Evolutionary conservation across 2,797 vertebrate species (phyloP), one percentile per base, ranked within the genome.

Genomic region (Eospalax fontanierii): DNA sequence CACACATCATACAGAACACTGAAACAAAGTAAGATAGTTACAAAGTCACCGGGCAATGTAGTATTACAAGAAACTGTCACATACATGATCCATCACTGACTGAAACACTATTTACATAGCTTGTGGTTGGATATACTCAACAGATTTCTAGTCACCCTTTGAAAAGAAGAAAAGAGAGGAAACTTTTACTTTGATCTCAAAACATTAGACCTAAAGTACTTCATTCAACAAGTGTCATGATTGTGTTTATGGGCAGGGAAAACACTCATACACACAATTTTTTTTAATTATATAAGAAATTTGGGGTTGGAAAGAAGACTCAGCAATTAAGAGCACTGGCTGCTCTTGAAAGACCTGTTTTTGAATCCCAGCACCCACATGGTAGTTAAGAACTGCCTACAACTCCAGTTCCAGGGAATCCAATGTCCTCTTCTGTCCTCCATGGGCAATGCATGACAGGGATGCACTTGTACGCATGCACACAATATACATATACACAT

Each of bases 161-260:
- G n/a, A n/a, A 3, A 21, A 50, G 46, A 80, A 46, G 57, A 10
- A 89, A 93, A 76, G 5, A 84, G 19, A 2, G 59, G 35, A 71
- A 26, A 68, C n/a, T 71, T 14, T 82, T 89, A 76, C 76, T 70
- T 83, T 50, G 63, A 19, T n/a, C 82, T 59, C n/a, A 91, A 71
- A 93, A 74, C 24, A 61, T 57, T 81, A 75, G 21, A 3, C 28
- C 83, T 89, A 92, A 89, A 87, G 70, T 70, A 70, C 21, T 35
- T 73, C 66, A 71, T 70, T 6, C 40, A 93, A 35, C 2, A 76
- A 40, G 10, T 35, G 85, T 76, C 30, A 83, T 21, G 50, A 43
- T 68, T 86, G n/a, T 75, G 79, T 73, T 93, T 74, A 68, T 63
- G 22, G 38, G 78, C 46, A 46, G 5, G 46, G 46, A 46, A 46